phyloP scores from a whole-genome alignment of 2,797 vertebrate genomes.

The Poecile montanus region DNA sequence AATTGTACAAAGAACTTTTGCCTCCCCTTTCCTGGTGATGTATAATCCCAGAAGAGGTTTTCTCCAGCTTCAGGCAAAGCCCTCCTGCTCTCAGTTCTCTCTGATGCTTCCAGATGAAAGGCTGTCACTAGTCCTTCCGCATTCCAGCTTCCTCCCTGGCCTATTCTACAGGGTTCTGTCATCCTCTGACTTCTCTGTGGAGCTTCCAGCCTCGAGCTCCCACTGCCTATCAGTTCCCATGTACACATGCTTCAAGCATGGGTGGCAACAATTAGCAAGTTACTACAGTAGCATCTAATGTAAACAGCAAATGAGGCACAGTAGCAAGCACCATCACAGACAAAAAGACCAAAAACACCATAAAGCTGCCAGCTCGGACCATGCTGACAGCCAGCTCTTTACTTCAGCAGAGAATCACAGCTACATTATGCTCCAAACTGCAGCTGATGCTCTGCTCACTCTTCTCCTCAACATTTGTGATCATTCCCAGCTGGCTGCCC shows the following conservation, averaged over 20 bases:
- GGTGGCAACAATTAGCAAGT: background rate
- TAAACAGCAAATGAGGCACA: constrained; percentile 58
- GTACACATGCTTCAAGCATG: rapidly evolving
- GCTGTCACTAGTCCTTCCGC: background rate
- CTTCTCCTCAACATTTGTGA: background rate
- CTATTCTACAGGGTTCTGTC: rapidly evolving
- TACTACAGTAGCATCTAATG: background rate
- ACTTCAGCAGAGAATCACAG: background rate
- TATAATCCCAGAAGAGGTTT: background rate
- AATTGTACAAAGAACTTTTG: background rate
- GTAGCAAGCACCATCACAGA: constrained; percentile 3
- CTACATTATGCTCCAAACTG: background rate
- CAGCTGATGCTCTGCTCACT: background rate
- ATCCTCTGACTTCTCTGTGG: background rate
- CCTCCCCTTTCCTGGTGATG: background rate
- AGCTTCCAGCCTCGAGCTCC: background rate
- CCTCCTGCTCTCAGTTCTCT: background rate
- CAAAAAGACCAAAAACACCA: background rate
- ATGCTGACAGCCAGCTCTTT: background rate
- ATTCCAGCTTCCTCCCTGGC: background rate
- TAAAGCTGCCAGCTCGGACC: background rate
- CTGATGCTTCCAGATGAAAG: background rate
- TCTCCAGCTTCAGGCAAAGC: background rate
- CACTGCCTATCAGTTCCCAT: rapidly evolving
- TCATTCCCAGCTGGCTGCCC: background rate